phyloP scores from a whole-genome alignment of 2,797 vertebrate genomes.

The Amniataba percoides region DNA sequence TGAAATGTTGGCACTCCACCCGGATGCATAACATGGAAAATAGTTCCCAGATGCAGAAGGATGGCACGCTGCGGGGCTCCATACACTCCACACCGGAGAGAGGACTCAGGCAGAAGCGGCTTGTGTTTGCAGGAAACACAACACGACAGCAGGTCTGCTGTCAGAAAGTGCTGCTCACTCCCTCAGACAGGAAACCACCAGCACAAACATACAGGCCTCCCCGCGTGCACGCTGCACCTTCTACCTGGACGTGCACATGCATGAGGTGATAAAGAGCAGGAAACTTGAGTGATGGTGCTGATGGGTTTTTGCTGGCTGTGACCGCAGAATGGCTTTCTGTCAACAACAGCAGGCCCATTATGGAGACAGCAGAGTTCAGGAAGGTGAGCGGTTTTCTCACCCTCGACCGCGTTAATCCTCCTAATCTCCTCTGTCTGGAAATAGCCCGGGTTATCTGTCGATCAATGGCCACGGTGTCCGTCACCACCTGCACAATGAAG shows the following conservation, averaged over 20 bases:
- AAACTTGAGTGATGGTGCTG: not conserved
- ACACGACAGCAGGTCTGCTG: constrained; percentile 4
- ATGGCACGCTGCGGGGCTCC: not conserved
- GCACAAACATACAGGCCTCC: not conserved
- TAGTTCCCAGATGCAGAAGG: constrained; percentile 27
- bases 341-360: constrained; percentile 11
- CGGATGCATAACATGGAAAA: constrained; percentile 21
- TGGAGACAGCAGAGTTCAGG: constrained; percentile 32
- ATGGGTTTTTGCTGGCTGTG: not conserved
- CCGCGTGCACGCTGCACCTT: not conserved
- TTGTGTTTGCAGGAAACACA: constrained; percentile 44
- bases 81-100: not conserved
- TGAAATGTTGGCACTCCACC: constrained; percentile 8
- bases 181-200: not conserved
- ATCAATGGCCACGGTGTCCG: constrained; percentile 35
- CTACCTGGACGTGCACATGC: not conserved
- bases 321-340: constrained; percentile 14
- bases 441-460: constrained; percentile 50
- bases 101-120: constrained; percentile 7
- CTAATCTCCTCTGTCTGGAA: constrained; percentile 58
- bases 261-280: not conserved
- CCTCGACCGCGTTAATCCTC: constrained; percentile 42
- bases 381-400: constrained; percentile 44
- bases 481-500: constrained; percentile 35
- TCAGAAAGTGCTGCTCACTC: not conserved